A percentile compares a stretch with the other conserved stretches of the same genome.
phyloP scores from a whole-genome alignment of 1,140 invertebrate genomes.

The Bilobella aurantiaca region DNA sequence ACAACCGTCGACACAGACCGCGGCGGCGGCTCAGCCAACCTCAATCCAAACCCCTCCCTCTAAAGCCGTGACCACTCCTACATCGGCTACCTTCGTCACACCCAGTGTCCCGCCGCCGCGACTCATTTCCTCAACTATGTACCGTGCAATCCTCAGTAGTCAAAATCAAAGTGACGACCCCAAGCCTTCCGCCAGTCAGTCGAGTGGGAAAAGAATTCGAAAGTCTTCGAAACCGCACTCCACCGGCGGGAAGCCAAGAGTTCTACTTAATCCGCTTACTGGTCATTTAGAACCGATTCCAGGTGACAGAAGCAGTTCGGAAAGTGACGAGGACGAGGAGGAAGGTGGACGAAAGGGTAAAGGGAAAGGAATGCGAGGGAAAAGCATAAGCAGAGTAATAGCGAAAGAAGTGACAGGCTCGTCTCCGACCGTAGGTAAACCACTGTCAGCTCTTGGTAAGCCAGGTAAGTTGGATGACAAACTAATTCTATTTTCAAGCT shows the following conservation, averaged over 20 bases:
- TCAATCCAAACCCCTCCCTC: neutral
- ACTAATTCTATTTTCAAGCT: no score
- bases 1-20: no score
- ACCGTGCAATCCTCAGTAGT: slow-evolving; percentile 7
- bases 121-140: neutral
- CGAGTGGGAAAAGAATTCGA: neutral
- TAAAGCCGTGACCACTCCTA: neutral
- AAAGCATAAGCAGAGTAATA: neutral
- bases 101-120: neutral
- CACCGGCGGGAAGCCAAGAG: slow-evolving; percentile 48
- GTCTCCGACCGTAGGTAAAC: neutral
- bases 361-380: slow-evolving; percentile 15
- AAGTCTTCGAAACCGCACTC: neutral
- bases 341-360: slow-evolving; percentile 15
- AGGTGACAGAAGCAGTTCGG: slow-evolving; percentile 47
- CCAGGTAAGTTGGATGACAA: neutral
- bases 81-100: neutral
- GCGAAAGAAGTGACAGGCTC: neutral
- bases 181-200: neutral
- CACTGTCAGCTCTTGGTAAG: neutral
- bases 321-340: slow-evolving; percentile 26
- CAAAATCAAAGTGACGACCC: neutral
- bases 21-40: no score
- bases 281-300: slow-evolving; percentile 71
- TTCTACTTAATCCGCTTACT: slow-evolving; percentile 69